These are phyloP conservation scores for Periparus ater DNA, from an alignment of 2,797 vertebrate species.

Conservation along the genomic window DNA sequence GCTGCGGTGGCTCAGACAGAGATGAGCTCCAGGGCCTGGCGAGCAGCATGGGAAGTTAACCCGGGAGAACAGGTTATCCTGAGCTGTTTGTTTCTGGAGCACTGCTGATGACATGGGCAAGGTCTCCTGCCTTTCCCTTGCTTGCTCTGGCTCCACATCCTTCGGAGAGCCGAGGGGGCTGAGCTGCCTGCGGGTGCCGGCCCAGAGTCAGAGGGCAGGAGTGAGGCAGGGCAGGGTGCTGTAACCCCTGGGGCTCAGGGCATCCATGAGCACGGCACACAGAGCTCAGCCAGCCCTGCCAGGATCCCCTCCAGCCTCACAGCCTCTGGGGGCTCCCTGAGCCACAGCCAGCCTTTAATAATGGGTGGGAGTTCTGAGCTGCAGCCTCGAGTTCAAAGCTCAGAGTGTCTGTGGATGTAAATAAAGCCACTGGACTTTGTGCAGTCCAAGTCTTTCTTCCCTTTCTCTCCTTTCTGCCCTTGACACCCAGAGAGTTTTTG, in stretches of 20 bases:
- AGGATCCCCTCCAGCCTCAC: background rate
- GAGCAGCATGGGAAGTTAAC: background rate
- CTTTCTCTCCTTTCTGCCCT: background rate
- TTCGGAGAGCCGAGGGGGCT: background rate
- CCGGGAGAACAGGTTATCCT: slow-evolving; percentile 4
- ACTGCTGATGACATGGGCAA: background rate
- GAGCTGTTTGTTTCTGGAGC: background rate
- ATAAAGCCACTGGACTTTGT: background rate
- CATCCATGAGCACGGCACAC: accelerated
- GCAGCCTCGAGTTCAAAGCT: background rate
- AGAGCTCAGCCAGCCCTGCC: background rate
- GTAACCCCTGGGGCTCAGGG: background rate
- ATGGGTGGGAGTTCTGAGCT: background rate
- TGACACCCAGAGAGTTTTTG: background rate
- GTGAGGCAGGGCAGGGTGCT: background rate
- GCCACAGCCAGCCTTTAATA: background rate
- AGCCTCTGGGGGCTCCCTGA: accelerated
- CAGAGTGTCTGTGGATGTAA: accelerated
- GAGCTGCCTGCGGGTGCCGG: background rate
- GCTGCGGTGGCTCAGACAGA: background rate
- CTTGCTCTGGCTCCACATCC: background rate
- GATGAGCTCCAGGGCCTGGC: background rate
- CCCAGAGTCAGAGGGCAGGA: background rate
- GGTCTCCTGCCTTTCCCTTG: background rate
- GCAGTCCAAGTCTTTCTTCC: background rate